Evolutionary conservation across 1,140 invertebrate genomes (phyloP), one percentile per base, ranked within the genome.

Genomic region (Aphelinus certus): DNA sequence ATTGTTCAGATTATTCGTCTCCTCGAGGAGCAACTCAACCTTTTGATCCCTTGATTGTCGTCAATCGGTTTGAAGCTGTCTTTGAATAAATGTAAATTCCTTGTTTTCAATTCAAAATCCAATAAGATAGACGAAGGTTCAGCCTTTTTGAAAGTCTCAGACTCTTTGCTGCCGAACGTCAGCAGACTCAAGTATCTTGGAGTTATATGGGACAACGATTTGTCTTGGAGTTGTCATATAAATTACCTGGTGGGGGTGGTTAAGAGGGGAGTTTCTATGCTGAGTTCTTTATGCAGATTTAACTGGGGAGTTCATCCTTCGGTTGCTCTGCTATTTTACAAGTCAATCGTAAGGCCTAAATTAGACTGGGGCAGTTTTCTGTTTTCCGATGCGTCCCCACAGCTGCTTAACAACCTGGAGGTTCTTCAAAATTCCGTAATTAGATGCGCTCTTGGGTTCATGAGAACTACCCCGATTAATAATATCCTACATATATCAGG

Each of bases 381-480:
- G 6, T 76, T 78, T 7, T 9, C 49, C 6, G 43, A 57, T 0
- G 7, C 61, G 1, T 2, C 1, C 1, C 6, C 42, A 1, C 9
- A 46, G n/a, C n/a, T 62, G 2, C 7, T 68, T n/a, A 4, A 7
- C 0, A 55, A 75, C 62, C 62, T 80, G n/a, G 70, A 80, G 7
- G 46, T 48, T 26, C 58, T 78, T 0, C 79, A 80, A 53, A 78
- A 68, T 55, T 67, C 75, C 1, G 72, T 77, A 1, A 6, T 78
- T 0, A 55, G 79, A 49, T 43, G 7, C 0, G n/a, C 64, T n/a
- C 53, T 78, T 26, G 79, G 77, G 1, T 65, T 66, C 43, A 75
- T 80, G 55, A 60, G 48, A 42, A 76, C 77, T 1, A 80, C 79
- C 0, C 77, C 79, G 1, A 78, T 75, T 0, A 78, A 77, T 10